Base-by-base conservation (phyloP, 1,140 invertebrate species). In the Formica selysi region DNA sequence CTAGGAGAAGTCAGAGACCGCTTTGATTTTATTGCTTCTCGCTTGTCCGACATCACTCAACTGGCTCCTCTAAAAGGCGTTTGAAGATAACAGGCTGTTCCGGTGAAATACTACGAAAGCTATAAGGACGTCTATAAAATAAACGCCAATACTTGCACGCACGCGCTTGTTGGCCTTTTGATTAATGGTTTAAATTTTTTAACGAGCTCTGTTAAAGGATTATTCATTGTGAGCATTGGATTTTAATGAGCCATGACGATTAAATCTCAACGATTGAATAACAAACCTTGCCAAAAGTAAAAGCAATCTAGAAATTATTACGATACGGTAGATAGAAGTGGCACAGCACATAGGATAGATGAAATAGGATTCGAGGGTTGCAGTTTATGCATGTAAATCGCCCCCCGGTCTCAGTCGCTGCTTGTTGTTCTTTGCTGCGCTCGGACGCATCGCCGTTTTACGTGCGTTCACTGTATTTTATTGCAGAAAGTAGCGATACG, bases 351-450 rank as follows among this genome's bases (percentile, higher is more conserved):
- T 19, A 68, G 74, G 6, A 38, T 29, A 61, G 26, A 59, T 54
- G 81, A 78, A 74, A 86, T 76, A 88, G 90, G 85, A 87, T 87
- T 73, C 54, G 70, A 81, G 70, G 62, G 84, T 86, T 84, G 89
- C 87, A 87, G 83, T 92, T 91, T 89, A 90, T 90, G 92, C 89
- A 93, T 93, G 91, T 93, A 93, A 94, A 93, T 94, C 90, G 91
- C 90, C 86, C 90, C 86, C 70, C 86, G 88, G 65, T 79, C 76
- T 78, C 90, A 93, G 91, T 91, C 84, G 86, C 79, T 90, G 91
- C 92, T 94, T 94, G 86, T 93, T 93, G 91, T 92, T 93, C 90
- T 88, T 91, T 89, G 86, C 86, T 86, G 91, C 87, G 86, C 19
- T 76, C 65, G 76, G 62, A 73, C 71, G 85, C 87, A 86, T 89